Percentiles rank a stretch among this genome's conserved stretches.
These are phyloP conservation scores for Ferrisia virgata DNA, from an alignment of 2,888 invertebrate genomes.

Conservation along the genomic window DNA sequence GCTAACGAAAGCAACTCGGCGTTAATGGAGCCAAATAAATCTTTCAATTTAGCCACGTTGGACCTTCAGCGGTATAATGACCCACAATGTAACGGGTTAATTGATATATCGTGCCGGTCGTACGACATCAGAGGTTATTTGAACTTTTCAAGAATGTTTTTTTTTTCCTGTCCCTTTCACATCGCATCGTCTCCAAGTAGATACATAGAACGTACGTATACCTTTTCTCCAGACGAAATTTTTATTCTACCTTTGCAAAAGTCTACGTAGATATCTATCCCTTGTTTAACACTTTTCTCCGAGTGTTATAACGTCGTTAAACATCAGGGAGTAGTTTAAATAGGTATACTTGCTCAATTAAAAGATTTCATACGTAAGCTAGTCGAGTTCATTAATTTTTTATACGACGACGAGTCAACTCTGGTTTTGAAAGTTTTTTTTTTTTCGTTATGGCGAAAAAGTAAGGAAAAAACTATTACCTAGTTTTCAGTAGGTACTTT, in stretches of 20 bases:
- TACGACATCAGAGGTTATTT: not conserved
- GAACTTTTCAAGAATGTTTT: not conserved
- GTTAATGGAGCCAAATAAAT: not conserved
- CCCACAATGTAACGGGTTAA: not conserved
- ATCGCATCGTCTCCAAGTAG: too few relatives aligned
- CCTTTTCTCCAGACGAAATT: not conserved
- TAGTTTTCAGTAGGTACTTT: not conserved
- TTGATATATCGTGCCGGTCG: conserved; percentile 6
- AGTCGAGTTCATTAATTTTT: not conserved
- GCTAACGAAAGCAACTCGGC: not conserved
- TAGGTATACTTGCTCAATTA: not conserved
- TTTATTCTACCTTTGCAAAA: not conserved
- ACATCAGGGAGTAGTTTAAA: conserved; percentile 8
- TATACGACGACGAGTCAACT: not conserved
- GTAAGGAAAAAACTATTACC: not conserved
- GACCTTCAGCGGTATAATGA: not conserved
- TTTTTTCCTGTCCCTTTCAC: not conserved
- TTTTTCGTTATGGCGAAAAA: too few relatives aligned
- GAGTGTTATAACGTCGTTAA: not conserved
- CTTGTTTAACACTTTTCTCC: not conserved
- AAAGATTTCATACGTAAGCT: not conserved
- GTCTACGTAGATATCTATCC: too few relatives aligned
- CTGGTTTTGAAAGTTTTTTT: too few relatives aligned
- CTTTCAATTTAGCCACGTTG: not conserved
- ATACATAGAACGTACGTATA: too few relatives aligned